Base-by-base conservation (phyloP, 2,888 invertebrate species). In the Elmis aenea region DNA sequence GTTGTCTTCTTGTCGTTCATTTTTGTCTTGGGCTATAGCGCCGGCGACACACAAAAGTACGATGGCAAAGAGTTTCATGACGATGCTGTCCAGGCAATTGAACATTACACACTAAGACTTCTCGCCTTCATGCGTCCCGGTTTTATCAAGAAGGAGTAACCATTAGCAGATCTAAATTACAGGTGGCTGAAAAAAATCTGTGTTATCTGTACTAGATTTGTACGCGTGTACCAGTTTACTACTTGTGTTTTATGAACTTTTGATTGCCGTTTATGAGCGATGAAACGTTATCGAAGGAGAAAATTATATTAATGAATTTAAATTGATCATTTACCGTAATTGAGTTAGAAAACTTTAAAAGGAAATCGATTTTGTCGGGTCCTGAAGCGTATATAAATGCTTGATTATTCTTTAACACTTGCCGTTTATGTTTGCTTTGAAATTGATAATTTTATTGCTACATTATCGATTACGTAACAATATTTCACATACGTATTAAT, bases 1-100 rank as follows among this genome's bases (percentile, higher is more conserved):
- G 21, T 73, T 76, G 45, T 78, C 74, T 36, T 76, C 74, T 26
- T 67, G 64, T 54, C 69, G 65, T 33, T 69, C 68, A 24, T 73
- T 69, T 1, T 70, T 70, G 2, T 62, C 59, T 26, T 63, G 70
- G 29, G 69, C 61, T 21, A 69, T 69, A 51, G 69, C 68, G 13
- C 70, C 67, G 25, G 72, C 66, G 43, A 68, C 56, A 36, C 72
- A 67, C 58, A 75, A 33, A 12, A 49, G 26, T 33, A 47, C 46
- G 21, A 30, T 21, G 22, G 46, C 18, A 5, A 33, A 20, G 18
- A 22, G 12, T 12, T 21, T 38, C 26, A 35, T 35, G 35, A 36
- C 35, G 34, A 24, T 45, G 41, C 26, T 46, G 31, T 38, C 37
- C 35, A 38, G 41, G 32, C 45, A 46, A 48, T 39, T 48, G 28